These are phyloP conservation scores for Globodera ellingtonae DNA, from an alignment of 1,140 invertebrate species.

Conservation along the genomic window DNA sequence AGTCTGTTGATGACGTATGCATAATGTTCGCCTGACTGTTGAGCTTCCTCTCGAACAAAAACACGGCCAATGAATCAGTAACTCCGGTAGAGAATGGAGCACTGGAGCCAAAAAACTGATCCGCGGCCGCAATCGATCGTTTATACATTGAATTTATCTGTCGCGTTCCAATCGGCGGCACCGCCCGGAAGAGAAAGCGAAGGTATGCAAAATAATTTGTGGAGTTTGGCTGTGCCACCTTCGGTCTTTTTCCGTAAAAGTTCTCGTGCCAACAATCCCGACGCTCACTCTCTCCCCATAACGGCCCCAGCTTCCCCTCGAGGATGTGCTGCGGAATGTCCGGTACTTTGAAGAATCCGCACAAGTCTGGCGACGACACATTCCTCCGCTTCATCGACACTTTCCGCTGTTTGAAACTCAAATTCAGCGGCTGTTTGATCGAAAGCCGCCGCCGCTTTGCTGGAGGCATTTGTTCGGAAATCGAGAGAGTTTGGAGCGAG, in stretches of 20 bases:
- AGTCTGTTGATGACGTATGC: not conserved
- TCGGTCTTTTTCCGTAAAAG: not conserved
- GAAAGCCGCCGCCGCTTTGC: not conserved
- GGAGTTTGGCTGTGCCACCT: not conserved
- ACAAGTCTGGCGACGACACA: not conserved
- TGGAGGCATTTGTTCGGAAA: not conserved
- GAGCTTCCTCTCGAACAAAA: not conserved
- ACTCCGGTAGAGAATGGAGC: not conserved
- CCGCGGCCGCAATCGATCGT: not conserved
- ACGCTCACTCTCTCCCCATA: not conserved
- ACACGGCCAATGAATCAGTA: not conserved
- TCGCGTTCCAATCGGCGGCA: not conserved
- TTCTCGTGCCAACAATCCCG: not conserved
- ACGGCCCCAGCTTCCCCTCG: not conserved
- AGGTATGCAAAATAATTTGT: not conserved
- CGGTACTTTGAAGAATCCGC: slow-evolving; percentile 14
- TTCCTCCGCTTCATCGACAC: not conserved
- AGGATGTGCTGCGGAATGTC: slow-evolving; percentile 5
- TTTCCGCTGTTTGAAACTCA: not conserved
- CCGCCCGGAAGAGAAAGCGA: slow-evolving; percentile 13
- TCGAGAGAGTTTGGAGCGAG: not conserved
- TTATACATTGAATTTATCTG: not conserved
- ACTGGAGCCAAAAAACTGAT: not conserved
- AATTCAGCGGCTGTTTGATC: not conserved
- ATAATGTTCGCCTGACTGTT: not conserved